Conservation (phyloP, 2,797 vertebrate species). For the Telmatherina bonti region DNA sequence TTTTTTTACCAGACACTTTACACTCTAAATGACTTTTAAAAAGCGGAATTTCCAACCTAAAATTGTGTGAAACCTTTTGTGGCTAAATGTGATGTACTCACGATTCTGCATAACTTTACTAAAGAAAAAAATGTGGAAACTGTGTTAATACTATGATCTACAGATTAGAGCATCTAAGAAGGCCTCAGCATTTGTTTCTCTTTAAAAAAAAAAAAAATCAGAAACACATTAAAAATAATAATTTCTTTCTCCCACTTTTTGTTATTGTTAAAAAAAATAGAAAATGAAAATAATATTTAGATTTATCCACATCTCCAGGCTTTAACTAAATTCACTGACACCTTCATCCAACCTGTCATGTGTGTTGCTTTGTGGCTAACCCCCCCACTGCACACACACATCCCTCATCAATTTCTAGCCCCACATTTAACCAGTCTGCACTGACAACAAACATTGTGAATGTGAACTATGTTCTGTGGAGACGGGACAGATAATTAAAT, state of each 20-base stretch:
- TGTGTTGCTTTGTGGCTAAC: background rate
- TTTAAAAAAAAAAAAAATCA: background rate
- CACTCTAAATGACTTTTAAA: no score
- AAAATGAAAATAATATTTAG: background rate
- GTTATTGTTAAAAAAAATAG: background rate
- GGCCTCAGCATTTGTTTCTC: background rate
- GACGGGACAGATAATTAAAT: conserved; percentile 35
- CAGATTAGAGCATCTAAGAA: background rate
- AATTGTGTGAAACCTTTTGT: no score
- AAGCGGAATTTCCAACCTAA: no score
- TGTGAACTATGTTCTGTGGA: conserved; percentile 24
- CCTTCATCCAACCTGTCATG: background rate
- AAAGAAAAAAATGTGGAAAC: no score
- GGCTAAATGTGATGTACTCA: no score
- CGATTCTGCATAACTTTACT: no score
- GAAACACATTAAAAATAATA: background rate
- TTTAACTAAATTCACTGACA: conserved; percentile 5
- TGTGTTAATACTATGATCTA: no score
- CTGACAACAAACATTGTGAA: conserved; percentile 15
- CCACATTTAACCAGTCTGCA: conserved; percentile 7
- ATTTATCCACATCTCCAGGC: background rate
- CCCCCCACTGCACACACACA: background rate
- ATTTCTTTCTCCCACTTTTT: background rate
- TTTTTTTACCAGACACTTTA: no score
- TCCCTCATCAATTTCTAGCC: background rate